Conservation (phyloP, 2,113 vertebrate genomes). For the Larimichthys polyactis region DNA sequence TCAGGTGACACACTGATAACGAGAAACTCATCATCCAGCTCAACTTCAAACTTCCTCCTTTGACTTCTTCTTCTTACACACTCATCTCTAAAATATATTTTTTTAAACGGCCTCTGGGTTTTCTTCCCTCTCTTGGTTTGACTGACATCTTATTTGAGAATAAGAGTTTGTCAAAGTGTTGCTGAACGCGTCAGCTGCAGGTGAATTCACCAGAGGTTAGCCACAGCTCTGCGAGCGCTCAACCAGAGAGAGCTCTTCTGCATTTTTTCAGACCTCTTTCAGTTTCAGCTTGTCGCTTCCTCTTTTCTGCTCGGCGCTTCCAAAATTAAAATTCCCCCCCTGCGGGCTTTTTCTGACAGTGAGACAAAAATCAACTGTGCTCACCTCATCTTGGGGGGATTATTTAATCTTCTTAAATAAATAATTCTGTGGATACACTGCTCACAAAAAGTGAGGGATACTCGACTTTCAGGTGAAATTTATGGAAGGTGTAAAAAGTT, state of each 20-base stretch:
- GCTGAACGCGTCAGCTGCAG: background rate
- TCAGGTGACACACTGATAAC: background rate
- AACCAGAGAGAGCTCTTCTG: slow-evolving; percentile 47
- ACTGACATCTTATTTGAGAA: no score
- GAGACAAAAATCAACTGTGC: no score
- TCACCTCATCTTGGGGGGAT: background rate
- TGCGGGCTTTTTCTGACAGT: no score
- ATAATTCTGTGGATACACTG: no score
- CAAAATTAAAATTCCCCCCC: background rate
- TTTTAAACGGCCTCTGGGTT: background rate
- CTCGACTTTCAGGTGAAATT: no score
- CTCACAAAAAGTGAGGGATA: no score
- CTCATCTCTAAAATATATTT: background rate
- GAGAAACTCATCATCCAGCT: background rate
- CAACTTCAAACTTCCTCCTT: slow-evolving; percentile 3
- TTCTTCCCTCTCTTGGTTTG: background rate
- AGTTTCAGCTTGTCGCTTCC: slow-evolving; percentile 39
- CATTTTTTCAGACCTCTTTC: slow-evolving; percentile 45
- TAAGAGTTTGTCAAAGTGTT: background rate
- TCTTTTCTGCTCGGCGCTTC: slow-evolving; percentile 55
- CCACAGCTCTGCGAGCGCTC: background rate
- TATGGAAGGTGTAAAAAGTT: no score
- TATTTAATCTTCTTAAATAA: background rate
- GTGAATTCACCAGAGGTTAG: background rate
- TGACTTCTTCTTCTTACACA: slow-evolving; percentile 3